These are phyloP conservation scores for Yponomeuta plumbellus DNA, from an alignment of 2,888 invertebrate species.

Conservation along the genomic window DNA sequence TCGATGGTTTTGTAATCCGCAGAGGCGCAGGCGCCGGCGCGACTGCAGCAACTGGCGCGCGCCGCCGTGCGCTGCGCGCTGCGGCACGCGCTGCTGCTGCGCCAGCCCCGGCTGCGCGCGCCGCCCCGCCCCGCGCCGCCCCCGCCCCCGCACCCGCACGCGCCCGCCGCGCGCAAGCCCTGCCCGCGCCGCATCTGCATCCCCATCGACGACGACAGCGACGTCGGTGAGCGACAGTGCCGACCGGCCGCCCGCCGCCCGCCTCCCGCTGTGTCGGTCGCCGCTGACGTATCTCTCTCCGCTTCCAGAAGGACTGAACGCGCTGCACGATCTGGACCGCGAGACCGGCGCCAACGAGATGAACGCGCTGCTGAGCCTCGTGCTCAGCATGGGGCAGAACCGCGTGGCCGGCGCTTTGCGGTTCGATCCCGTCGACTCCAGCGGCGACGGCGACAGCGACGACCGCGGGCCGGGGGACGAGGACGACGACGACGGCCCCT, in stretches of 20 bases:
- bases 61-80: conserved; percentile 41
- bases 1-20: neutral
- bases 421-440: conserved; percentile 41
- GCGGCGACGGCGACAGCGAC: conserved; percentile 27
- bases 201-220: conserved; percentile 52
- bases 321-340: conserved; percentile 52
- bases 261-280: no score
- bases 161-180: conserved; percentile 24
- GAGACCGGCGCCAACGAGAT: conserved; percentile 63
- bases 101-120: conserved; percentile 6
- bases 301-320: conserved; percentile 45
- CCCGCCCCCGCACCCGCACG: conserved; percentile 6
- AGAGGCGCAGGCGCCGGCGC: conserved; percentile 32
- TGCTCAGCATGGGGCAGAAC: conserved; percentile 65
- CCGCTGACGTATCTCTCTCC: no score
- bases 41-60: conserved; percentile 52
- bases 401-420: conserved; percentile 60
- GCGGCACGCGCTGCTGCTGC: conserved; percentile 48
- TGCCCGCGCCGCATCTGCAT: conserved; percentile 50
- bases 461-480: conserved; percentile 1
- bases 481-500: neutral
- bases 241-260: no score
- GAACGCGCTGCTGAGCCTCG: conserved; percentile 66
- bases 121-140: conserved; percentile 13
- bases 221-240: conserved; percentile 39